Evolutionary conservation across 2,888 invertebrate species (phyloP).

Genomic region (Platynereis dumerilii): DNA sequence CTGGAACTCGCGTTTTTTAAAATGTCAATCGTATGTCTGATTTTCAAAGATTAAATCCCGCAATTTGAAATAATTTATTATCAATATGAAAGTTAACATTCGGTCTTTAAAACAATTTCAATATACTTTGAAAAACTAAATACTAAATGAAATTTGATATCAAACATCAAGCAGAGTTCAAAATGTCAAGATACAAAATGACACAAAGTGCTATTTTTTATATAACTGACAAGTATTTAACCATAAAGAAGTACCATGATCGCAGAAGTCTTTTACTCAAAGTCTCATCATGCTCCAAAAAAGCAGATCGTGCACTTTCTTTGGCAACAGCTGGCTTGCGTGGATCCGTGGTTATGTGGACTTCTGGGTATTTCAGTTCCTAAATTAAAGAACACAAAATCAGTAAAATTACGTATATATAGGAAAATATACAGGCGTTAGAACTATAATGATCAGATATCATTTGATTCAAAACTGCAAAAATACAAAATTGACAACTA

Average conservation of each 20-base stretch:
- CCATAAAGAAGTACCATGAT: constrained; percentile 37
- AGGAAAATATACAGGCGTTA: not conserved
- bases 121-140: too few relatives aligned
- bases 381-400: not conserved
- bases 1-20: too few relatives aligned
- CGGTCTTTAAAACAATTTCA: too few relatives aligned
- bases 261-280: constrained; percentile 24
- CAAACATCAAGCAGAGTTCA: too few relatives aligned
- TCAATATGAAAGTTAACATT: too few relatives aligned
- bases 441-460: constrained; percentile 24
- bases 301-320: constrained; percentile 56
- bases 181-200: too few relatives aligned
- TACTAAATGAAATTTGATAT: too few relatives aligned
- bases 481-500: not conserved
- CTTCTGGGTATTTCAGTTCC: constrained; percentile 1
- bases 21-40: too few relatives aligned
- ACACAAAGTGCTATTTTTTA: not conserved
- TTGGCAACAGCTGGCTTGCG: constrained; percentile 42
- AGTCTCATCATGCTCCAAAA: constrained; percentile 49
- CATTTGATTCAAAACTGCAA: not conserved
- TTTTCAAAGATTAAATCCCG: too few relatives aligned
- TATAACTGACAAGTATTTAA: not conserved
- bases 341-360: not conserved
- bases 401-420: not conserved
- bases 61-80: too few relatives aligned